Base-by-base conservation (phyloP, 2,888 invertebrate genomes). In the Galerucella nymphaeae region DNA sequence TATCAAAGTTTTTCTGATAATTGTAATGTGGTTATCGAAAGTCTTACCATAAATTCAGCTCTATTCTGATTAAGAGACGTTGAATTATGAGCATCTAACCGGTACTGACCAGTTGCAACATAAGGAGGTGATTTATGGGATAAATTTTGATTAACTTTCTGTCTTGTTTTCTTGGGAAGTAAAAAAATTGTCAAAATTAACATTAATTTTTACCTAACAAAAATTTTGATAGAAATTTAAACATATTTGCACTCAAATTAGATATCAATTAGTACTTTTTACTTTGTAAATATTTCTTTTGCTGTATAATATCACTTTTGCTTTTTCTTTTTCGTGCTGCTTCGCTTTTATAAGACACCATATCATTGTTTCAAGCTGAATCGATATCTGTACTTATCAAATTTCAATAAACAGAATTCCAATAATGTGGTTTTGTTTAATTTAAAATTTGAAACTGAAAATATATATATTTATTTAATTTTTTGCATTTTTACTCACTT, bases 291-390 rank as follows among this genome's bases (percentile, higher is more conserved):
- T 30, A 53, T 53, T 18, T 18, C 53, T 10, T 16, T 18, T 30
- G 9, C 41, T 62, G 13, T 16, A 62, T 65, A 58, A 30, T 57
- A 16, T 55, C 69, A 41, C 14, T 59, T 61, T 50, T 53, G 30
- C 63, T 65, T 61, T 72, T 66, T 63, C 70, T 74, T 57, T 66
- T 64, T 64, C 66, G 61, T 66, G 75, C 72, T 61, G 70, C 69
- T 74, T 75, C 18, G 61, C 55, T 73, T 58, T 62, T 68, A 30
- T 53, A 67, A 61, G 63, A 68, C 45, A 68, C 18, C 23, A 70
- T 72, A 58, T 55, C 57, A 77, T 78, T 80, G 81, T 81, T 81
- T 81, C 81, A 81, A 79, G 78, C 81, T 81, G 81, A 78, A 76
- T 76, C 76, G 75, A 77, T 76, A 72, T 61, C 70, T 72, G 16